Evolutionary conservation across 2,797 vertebrate genomes (phyloP), one percentile per base, ranked within the genome.

Genomic region (Pelobates cultripes): DNA sequence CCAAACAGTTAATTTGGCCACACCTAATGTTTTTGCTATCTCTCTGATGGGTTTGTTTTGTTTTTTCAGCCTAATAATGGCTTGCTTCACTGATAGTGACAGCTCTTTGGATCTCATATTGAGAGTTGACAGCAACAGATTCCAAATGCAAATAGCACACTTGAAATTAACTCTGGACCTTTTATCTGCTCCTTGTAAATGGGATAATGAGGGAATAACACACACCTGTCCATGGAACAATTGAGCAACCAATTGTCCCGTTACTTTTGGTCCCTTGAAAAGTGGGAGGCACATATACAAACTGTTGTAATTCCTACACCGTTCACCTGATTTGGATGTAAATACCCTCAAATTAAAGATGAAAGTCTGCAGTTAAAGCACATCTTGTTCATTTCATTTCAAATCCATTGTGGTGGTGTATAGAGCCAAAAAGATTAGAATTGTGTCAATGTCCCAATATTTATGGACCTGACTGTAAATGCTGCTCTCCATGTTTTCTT

Each of bases 11-110:
- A 3, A 44, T 70, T 70, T 70, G 43, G 68, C 68, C 64, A 67
- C 40, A 42, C 40, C 64, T 67, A 67, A 41, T 67, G 64, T 67
- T 67, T 42, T 67, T 67, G 64, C 64, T 67, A 67, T 67, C 64
- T 67, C 64, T 67, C 64, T 67, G 64, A 67, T 67, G 64, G 64
- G 64, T 67, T 67, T 67, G 64, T 67, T 67, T 67, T 67, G 64
- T 41, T 67, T 67, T 42, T 67, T 67, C 64, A 67, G 64, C 64
- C 64, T 67, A 67, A 41, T 67, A 28, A 67, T 67, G 64, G 64
- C 64, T 67, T 67, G 64, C 64, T 67, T 67, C 40, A 67, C 64
- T 67, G 64, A 67, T 67, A 42, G 40, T 67, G 64, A 67, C 64
- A 67, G 64, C 55, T 57, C 55, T 57, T 57, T 57, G 55, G 1